Evolutionary conservation across 92 coral and sea anemone genomes (phyloP).

Genomic region (Heliopora coerulea): DNA sequence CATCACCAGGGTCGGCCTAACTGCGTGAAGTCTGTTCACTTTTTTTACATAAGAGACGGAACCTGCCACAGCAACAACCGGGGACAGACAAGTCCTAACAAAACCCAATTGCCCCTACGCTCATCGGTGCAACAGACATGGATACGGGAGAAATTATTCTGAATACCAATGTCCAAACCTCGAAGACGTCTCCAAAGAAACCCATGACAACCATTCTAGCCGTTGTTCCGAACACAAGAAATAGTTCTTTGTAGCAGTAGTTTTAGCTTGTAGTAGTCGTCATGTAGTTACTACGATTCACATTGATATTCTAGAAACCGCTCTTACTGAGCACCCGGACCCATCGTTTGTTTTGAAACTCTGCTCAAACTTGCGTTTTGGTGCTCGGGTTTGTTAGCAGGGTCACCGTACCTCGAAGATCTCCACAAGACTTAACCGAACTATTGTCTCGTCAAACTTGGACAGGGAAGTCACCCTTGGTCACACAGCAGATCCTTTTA

Average conservation of each 20-base stretch:
- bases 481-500: constrained; percentile 49
- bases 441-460: constrained; percentile 44
- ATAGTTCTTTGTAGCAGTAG: too few species aligned
- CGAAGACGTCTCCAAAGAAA: constrained; percentile 25
- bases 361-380: constrained; percentile 40
- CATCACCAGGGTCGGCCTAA: too few species aligned
- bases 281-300: constrained; percentile 35
- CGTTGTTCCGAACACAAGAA: neutral
- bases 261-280: constrained; percentile 11
- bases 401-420: constrained; percentile 39
- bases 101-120: constrained; percentile 15
- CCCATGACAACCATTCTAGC: constrained; percentile 16
- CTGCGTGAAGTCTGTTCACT: too few species aligned
- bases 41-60: constrained; percentile 18
- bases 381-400: constrained; percentile 48
- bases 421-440: constrained; percentile 44
- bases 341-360: constrained; percentile 45
- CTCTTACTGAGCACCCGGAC: constrained; percentile 35
- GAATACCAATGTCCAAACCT: constrained; percentile 32
- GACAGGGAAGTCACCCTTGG: constrained; percentile 50
- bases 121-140: constrained; percentile 27
- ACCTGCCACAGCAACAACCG: constrained; percentile 37
- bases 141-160: constrained; percentile 43
- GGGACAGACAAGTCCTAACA: constrained; percentile 22
- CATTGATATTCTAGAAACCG: constrained; percentile 31